These are phyloP conservation scores for Carterocephalus palaemon DNA, from an alignment of 2,888 invertebrate species.

Conservation along the genomic window DNA sequence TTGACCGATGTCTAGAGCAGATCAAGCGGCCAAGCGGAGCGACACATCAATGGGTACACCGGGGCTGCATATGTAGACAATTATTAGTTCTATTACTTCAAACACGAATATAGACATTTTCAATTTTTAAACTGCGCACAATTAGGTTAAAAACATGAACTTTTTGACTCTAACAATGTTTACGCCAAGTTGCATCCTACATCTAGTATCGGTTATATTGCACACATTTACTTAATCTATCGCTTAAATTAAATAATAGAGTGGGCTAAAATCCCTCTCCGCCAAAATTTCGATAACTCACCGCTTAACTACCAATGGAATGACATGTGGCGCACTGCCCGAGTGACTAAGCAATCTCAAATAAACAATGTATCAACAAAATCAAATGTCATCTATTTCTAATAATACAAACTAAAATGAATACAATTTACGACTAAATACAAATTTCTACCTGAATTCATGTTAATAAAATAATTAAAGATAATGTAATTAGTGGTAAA, in stretches of 20 bases:
- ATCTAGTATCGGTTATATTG: constrained; percentile 69
- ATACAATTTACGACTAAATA: too few relatives aligned
- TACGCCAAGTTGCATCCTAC: constrained; percentile 48
- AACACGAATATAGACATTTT: constrained; percentile 20
- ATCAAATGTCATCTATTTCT: constrained; percentile 1
- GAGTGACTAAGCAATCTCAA: constrained; percentile 65
- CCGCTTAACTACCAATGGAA: constrained; percentile 76
- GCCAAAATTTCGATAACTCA: constrained; percentile 78
- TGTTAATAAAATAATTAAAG: not conserved
- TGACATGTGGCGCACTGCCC: constrained; percentile 64
- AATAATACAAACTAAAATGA: too few relatives aligned
- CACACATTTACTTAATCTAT: constrained; percentile 67
- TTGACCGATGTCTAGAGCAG: too few relatives aligned
- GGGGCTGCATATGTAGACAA: constrained; percentile 10
- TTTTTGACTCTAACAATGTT: constrained; percentile 33
- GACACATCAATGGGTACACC: constrained; percentile 20
- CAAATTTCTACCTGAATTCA: not conserved
- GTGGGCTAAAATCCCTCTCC: constrained; percentile 78
- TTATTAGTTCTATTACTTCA: constrained; percentile 10
- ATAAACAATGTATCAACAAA: constrained; percentile 4
- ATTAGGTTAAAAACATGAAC: constrained; percentile 14
- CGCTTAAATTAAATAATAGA: constrained; percentile 58
- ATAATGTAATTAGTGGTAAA: constrained; percentile 9
- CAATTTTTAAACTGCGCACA: constrained; percentile 22
- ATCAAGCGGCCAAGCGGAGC: constrained; percentile 10